Base-by-base conservation (phyloP, 1,140 invertebrate species). In the Drosophila quadrilineata region DNA sequence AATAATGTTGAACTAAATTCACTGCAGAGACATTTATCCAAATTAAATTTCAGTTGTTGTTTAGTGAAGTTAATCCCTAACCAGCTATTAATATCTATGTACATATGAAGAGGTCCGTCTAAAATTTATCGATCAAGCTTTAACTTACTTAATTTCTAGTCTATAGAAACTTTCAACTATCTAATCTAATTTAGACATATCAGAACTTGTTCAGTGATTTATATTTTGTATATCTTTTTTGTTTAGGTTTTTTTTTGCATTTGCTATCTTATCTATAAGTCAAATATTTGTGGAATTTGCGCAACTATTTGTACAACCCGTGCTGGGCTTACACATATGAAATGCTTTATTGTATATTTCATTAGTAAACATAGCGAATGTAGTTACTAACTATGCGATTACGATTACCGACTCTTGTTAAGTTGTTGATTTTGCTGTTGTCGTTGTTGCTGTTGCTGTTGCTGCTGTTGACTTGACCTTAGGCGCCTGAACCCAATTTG, bases 321-420 rank as follows among this genome's bases (percentile, higher is more conserved):
- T 36, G 54, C 21, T 3, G 0, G 21, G 10, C 40, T 63, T 35
- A 35, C 62, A n/a, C n/a, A 40, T 62, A 57, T 62, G 57, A 68
- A 73, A 33, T 48, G 65, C 41, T 71, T 75, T n/a, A n/a, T n/a
- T 79, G 79, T 71, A 53, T 63, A 67, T 80, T 80, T 75, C 67
- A 82, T 75, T 80, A 80, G 72, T 72, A 80, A 80, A 84, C 71
- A 76, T 58, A 41, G 68, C 77, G 53, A 72, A 58, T 80, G 58
- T 76, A 84, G 76, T 80, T 80, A 75, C 72, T 80, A 80, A 80
- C 77, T 84, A 76, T 69, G 75, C 67, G 75, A 80, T 80, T 80
- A 82, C 75, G 56, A 66, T 66, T 66, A 52, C 76, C 45, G 54
- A 36, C 35, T 53, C 50, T 64, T 40, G 60, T 43, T 46, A 63